phyloP scores from a whole-genome alignment of 2,113 vertebrate species.

The Paracanthobrama guichenoti region DNA sequence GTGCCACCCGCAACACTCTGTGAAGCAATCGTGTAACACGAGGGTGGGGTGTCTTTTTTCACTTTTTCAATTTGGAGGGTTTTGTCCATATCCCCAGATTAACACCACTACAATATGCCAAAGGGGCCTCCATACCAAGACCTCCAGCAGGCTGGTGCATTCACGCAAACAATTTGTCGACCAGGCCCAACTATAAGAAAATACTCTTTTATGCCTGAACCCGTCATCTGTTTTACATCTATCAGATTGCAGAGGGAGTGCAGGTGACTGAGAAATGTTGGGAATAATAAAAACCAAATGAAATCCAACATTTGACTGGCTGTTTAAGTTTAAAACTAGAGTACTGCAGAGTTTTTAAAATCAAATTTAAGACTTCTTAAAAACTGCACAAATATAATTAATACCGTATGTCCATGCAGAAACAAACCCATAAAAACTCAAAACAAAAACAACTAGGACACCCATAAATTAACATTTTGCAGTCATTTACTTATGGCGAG shows the following conservation, averaged over 20 bases:
- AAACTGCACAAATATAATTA: background rate
- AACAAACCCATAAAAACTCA: background rate
- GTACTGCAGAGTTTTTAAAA: background rate
- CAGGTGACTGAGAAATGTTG: background rate
- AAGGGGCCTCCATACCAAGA: slow-evolving; percentile 26
- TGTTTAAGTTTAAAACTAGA: background rate
- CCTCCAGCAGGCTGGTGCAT: slow-evolving; percentile 3
- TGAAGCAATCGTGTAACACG: slow-evolving; percentile 62
- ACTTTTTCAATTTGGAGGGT: slow-evolving; percentile 33
- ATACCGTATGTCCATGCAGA: background rate
- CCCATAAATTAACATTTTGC: no score
- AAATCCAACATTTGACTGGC: background rate
- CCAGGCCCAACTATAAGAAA: background rate
- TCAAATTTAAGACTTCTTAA: background rate
- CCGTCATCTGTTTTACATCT: background rate
- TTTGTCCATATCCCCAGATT: slow-evolving; percentile 41
- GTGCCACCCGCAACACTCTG: slow-evolving; percentile 60
- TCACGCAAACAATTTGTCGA: slow-evolving; percentile 3
- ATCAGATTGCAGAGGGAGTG: background rate
- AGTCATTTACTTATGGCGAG: no score
- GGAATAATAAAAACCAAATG: background rate
- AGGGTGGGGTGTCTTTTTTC: slow-evolving; percentile 48
- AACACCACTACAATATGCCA: slow-evolving; percentile 30
- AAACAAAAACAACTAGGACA: no score
- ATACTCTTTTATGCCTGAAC: background rate